Conservation (phyloP, 2,797 vertebrate genomes). For the Iguana delicatissima region DNA sequence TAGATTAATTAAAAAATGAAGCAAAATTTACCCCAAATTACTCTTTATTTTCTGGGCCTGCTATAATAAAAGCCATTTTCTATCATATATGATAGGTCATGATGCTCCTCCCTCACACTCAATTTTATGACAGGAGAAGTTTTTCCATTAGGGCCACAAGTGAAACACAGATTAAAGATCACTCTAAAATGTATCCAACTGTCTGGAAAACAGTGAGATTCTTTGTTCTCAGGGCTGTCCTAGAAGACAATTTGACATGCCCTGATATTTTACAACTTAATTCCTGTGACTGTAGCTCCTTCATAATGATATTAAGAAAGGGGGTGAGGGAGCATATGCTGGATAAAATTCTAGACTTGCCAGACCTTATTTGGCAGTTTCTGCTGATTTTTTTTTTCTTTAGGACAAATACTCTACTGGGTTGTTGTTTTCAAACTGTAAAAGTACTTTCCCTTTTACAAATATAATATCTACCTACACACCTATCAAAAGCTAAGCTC, state of each 20-base stretch:
- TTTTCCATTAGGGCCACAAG: constrained; percentile 9
- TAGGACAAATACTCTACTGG: neutral
- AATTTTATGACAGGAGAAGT: constrained; percentile 24
- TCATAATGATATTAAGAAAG: constrained; percentile 5
- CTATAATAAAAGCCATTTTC: neutral
- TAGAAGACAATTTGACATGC: constrained; percentile 28
- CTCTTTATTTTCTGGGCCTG: neutral
- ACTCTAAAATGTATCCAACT: constrained; percentile 6
- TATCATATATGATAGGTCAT: neutral
- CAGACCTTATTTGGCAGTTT: constrained; percentile 19
- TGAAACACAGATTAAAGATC: constrained; percentile 26
- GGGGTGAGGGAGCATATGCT: neutral
- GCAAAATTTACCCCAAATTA: neutral
- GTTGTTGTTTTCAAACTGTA: neutral
- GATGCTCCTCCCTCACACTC: neutral
- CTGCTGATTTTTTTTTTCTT: neutral
- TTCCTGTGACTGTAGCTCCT: constrained; percentile 15
- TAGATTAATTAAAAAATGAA: neutral
- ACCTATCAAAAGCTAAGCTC: neutral
- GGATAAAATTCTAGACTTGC: neutral
- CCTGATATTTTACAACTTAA: constrained; percentile 31
- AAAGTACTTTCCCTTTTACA: constrained; percentile 4
- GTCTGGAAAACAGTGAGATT: constrained; percentile 22
- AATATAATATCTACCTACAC: neutral
- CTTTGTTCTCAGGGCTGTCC: constrained; percentile 18